phyloP scores from a whole-genome alignment of 2,797 vertebrate species.

The Chaetodon trifasciatus region DNA sequence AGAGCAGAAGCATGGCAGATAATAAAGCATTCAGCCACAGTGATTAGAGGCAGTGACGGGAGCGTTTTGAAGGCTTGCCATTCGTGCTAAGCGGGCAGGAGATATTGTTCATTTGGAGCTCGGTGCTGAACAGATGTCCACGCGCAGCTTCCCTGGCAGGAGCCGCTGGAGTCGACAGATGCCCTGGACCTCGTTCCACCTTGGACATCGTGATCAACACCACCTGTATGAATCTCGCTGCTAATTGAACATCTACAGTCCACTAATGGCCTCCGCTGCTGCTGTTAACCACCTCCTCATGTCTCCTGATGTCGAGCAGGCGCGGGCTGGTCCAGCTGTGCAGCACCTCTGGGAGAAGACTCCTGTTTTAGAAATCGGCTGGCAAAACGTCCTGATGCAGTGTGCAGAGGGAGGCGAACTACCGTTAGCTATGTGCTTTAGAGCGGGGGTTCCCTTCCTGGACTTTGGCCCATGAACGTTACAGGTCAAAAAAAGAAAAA shows the following conservation, averaged over 20 bases:
- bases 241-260: slow-evolving; percentile 68
- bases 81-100: slow-evolving; percentile 42
- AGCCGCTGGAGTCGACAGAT: slow-evolving; percentile 58
- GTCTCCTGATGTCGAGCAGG: slow-evolving; percentile 18
- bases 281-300: slow-evolving; percentile 40
- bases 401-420: neutral
- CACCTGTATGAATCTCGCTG: slow-evolving; percentile 61
- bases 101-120: slow-evolving; percentile 58
- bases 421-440: neutral
- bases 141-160: slow-evolving; percentile 50
- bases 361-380: neutral
- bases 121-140: slow-evolving; percentile 71
- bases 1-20: slow-evolving; percentile 30
- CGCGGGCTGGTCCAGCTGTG: neutral
- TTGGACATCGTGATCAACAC: slow-evolving; percentile 55
- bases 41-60: slow-evolving; percentile 17
- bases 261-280: slow-evolving; percentile 48
- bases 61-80: slow-evolving; percentile 5
- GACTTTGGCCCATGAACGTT: neutral
- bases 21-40: slow-evolving; percentile 46
- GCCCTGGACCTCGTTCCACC: slow-evolving; percentile 69
- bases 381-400: neutral
- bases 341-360: slow-evolving; percentile 9
- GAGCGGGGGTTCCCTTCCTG: neutral
- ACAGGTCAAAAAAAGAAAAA: no score